Evolutionary conservation across 2,797 vertebrate species (phyloP).

Genomic region (Megaceryle alcyon): DNA sequence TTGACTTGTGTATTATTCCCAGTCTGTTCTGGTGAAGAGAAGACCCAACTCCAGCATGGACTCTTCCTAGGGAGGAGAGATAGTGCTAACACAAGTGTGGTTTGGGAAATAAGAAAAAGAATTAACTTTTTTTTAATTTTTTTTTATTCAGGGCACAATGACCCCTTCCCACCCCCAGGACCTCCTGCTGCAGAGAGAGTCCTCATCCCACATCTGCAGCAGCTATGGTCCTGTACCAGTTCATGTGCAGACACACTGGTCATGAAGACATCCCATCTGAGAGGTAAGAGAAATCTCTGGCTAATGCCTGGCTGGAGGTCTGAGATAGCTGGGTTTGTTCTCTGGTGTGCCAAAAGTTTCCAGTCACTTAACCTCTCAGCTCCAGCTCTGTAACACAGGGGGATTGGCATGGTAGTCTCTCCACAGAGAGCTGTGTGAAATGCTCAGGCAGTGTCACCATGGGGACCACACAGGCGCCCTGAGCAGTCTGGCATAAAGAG

Average conservation of each 20-base stretch:
- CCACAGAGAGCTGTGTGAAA: neutral
- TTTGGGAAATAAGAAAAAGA: neutral
- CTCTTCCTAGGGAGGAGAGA: neutral
- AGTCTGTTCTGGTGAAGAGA: neutral
- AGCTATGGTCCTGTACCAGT: neutral
- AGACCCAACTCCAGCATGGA: neutral
- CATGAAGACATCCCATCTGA: neutral
- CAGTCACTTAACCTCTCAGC: neutral
- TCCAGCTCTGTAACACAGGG: neutral
- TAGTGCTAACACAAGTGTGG: neutral
- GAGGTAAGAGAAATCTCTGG: neutral
- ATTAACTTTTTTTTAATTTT: neutral
- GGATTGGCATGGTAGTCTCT: neutral
- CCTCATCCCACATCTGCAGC: neutral
- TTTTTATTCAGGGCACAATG: neutral
- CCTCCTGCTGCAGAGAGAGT: neutral
- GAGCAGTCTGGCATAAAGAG: neutral
- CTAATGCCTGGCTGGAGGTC: neutral
- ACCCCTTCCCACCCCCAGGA: neutral
- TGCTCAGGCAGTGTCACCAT: neutral
- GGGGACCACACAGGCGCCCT: neutral
- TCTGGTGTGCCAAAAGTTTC: neutral
- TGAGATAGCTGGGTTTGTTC: neutral
- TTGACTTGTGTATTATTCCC: neutral
- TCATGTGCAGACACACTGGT: neutral